These are phyloP conservation scores for Aphaenogaster rudis DNA, from an alignment of 1,140 invertebrate species.

Conservation along the genomic window DNA sequence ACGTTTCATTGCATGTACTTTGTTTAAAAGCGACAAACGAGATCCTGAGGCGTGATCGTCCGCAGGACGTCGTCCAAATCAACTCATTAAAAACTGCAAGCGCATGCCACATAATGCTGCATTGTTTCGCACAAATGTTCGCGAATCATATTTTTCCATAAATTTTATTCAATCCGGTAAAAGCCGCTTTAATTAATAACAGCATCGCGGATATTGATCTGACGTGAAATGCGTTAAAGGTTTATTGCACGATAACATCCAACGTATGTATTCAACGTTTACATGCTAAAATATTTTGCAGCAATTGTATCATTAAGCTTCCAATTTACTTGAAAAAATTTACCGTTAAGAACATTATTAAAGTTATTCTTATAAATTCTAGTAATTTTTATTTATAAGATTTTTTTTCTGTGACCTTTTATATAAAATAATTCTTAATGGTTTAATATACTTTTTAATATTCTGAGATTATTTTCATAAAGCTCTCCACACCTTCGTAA, in stretches of 20 bases:
- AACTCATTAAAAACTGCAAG: constrained; percentile 41
- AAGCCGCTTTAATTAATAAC: constrained; percentile 59
- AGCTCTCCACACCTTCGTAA: constrained; percentile 72
- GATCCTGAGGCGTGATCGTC: neutral
- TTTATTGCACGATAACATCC: neutral
- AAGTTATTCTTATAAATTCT: neutral
- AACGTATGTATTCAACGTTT: constrained; percentile 4
- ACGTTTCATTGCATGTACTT: neutral
- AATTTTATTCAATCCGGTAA: constrained; percentile 38
- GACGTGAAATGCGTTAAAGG: constrained; percentile 21
- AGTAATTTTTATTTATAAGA: neutral
- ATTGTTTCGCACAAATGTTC: constrained; percentile 16
- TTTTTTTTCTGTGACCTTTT: neutral
- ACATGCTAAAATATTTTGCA: constrained; percentile 13
- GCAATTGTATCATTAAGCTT: neutral
- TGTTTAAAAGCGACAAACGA: neutral
- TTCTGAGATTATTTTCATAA: neutral
- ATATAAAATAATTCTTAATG: neutral
- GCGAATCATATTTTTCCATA: constrained; percentile 16
- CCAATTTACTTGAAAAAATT: constrained; percentile 10
- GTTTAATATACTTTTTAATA: neutral
- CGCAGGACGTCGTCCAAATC: neutral
- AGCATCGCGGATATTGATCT: constrained; percentile 25
- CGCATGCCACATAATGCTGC: constrained; percentile 5
- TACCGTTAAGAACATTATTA: neutral